Percentiles rank a stretch among this genome's conserved stretches.
These are phyloP conservation scores for Strongylocentrotus purpuratus DNA, from an alignment of 35 echinoderm and acorn worm genomes.

Conservation along the genomic window DNA sequence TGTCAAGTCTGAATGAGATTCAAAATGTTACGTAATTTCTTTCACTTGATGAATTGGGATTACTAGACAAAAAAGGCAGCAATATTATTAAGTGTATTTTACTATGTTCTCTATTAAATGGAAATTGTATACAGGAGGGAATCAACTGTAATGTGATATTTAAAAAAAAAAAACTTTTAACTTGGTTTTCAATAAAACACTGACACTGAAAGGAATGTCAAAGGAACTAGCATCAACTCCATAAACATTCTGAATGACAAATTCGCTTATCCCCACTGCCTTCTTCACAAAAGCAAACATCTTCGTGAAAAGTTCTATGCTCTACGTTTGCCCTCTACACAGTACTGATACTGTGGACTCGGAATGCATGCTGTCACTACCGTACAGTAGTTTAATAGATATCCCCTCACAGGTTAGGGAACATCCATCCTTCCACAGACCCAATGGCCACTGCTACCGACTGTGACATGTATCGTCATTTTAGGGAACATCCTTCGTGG, in stretches of 20 bases:
- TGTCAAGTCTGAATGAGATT: too few species aligned
- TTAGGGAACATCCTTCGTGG: background rate
- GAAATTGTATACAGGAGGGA: too few species aligned
- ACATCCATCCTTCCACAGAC: background rate
- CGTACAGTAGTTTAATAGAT: conserved; percentile 2
- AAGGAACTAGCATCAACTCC: background rate
- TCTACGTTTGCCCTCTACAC: background rate
- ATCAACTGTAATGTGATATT: too few species aligned
- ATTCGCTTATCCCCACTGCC: background rate
- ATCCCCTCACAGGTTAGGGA: background rate
- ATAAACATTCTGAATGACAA: background rate
- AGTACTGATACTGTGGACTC: conserved; percentile 28
- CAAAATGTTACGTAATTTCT: too few species aligned
- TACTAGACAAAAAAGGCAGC: too few species aligned
- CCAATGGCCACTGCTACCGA: background rate
- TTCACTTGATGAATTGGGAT: too few species aligned
- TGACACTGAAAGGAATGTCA: background rate
- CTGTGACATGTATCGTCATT: background rate
- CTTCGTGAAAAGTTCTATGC: background rate
- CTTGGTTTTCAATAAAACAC: too few species aligned
- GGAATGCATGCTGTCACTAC: conserved; percentile 24
- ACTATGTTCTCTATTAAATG: too few species aligned
- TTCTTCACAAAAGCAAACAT: background rate
- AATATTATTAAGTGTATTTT: too few species aligned
- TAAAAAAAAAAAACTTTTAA: too few species aligned